Evolutionary conservation across 2,797 vertebrate species (phyloP).

Genomic region (Typhlichthys subterraneus): DNA sequence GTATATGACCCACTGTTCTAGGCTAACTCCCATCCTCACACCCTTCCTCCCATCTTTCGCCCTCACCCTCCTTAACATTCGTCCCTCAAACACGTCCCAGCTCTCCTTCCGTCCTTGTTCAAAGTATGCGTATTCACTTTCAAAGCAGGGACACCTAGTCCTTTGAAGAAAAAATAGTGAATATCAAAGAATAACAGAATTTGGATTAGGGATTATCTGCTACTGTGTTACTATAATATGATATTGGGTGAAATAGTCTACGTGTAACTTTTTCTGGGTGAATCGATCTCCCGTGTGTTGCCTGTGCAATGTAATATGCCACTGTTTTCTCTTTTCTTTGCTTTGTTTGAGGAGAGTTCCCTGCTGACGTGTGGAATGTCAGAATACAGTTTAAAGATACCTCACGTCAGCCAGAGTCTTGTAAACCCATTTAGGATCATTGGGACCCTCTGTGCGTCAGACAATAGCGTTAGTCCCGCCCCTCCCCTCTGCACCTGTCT

Average conservation of each 20-base stretch:
- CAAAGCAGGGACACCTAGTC: neutral
- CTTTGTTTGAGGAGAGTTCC: slow-evolving; percentile 28
- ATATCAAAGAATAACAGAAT: too few relatives aligned
- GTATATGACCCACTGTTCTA: slow-evolving; percentile 24
- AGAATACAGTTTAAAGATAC: slow-evolving; percentile 40
- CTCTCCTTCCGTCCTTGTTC: neutral
- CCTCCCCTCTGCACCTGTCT: slow-evolving; percentile 52
- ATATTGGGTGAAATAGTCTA: too few relatives aligned
- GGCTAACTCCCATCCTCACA: slow-evolving; percentile 35
- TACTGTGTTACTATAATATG: too few relatives aligned
- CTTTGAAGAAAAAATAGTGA: too few relatives aligned
- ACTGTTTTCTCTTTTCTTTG: slow-evolving; percentile 26
- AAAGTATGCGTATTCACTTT: neutral
- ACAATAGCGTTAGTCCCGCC: slow-evolving; percentile 56
- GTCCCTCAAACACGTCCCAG: slow-evolving; percentile 41
- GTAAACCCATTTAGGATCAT: slow-evolving; percentile 64
- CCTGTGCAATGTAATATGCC: slow-evolving; percentile 11
- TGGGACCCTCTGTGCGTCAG: slow-evolving; percentile 53
- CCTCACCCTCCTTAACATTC: slow-evolving; percentile 68
- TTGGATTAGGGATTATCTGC: too few relatives aligned
- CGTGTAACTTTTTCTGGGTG: too few relatives aligned
- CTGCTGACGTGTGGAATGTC: slow-evolving; percentile 24
- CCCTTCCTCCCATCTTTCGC: slow-evolving; percentile 42
- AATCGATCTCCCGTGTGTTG: neutral
- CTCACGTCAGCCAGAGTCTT: slow-evolving; percentile 47